Evolutionary conservation across 2,797 vertebrate species (phyloP), one percentile per base, ranked within the genome.

Genomic region (Argyrosomus regius): DNA sequence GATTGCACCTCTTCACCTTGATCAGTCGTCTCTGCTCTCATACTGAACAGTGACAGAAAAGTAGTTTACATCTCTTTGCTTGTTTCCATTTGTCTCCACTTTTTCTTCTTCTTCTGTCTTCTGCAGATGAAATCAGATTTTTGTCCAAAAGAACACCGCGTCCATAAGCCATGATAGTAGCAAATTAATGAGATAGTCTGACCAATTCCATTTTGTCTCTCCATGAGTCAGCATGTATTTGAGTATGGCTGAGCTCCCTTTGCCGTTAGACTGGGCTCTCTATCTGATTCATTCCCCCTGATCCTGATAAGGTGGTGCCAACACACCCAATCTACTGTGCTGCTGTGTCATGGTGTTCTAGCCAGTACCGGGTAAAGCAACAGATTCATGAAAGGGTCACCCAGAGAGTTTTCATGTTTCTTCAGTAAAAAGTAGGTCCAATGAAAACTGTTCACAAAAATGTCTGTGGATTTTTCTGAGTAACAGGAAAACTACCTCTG

Each of bases 241-340:
- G 63, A 78, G 66, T 67, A 20, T 63, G 48, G 65, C 56, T 1
- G 16, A 41, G 24, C 26, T 69, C 70, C 16, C 45, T 63, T 9
- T 67, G 43, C 46, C 13, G 8, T 57, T 67, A 71, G n/a, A 63
- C 57, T 31, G 2, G 48, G 69, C 68, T 18, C 58, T 48, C 3
- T 46, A 43, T 72, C 66, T 72, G 53, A 82, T 80, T 52, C 65
- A 26, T 52, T 63, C 49, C 26, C 24, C 46, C 41, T 69, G 46
- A 67, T 70, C 7, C 22, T 72, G 78, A 77, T 81, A 48, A 71
- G 62, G 46, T 63, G 49, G 39, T 74, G 63, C 58, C 80, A 78
- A 3, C 3, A 5, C 48, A 43, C 3, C 14, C 28, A 46, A 3
- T 63, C 56, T 41, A 16, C 22, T 68, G 62, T 68, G 62, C 72